phyloP scores from a whole-genome alignment of 1,140 invertebrate species.

The Trachymyrmex septentrionalis region DNA sequence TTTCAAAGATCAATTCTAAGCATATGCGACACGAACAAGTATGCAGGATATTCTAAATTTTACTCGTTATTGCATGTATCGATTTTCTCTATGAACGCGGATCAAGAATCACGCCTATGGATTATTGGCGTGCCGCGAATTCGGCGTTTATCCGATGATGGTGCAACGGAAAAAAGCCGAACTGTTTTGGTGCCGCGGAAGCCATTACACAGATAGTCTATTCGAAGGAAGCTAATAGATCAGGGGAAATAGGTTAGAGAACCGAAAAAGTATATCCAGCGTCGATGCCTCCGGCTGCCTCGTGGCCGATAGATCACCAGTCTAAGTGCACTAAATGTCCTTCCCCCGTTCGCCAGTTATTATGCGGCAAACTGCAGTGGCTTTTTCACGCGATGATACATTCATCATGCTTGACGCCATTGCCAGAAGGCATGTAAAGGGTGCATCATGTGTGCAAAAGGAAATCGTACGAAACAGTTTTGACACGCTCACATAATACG shows the following conservation, averaged over 20 bases:
- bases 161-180: constrained; percentile 42
- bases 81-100: constrained; percentile 1
- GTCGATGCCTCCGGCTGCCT: constrained; percentile 62
- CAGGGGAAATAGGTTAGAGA: constrained; percentile 72
- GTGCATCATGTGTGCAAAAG: constrained; percentile 40
- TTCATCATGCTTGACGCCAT: constrained; percentile 71
- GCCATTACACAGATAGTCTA: constrained; percentile 64
- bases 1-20: background rate
- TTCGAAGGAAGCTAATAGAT: constrained; percentile 75
- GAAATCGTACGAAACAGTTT: constrained; percentile 27
- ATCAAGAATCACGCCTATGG: background rate
- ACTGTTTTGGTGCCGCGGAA: constrained; percentile 26
- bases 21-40: background rate
- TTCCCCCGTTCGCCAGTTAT: constrained; percentile 68
- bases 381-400: constrained; percentile 68
- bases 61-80: background rate
- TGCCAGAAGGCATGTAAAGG: constrained; percentile 53
- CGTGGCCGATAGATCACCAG: constrained; percentile 76
- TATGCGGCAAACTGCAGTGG: constrained; percentile 70
- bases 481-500: constrained; percentile 6
- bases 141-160: constrained; percentile 1
- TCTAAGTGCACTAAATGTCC: constrained; percentile 80
- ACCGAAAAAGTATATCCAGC: constrained; percentile 74
- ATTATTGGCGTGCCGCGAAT: constrained; percentile 16
- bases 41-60: background rate